A percentile compares a stretch with the other conserved stretches of the same genome.
These are phyloP conservation scores for Candoia aspera DNA, from an alignment of 2,113 vertebrate species.

Conservation along the genomic window DNA sequence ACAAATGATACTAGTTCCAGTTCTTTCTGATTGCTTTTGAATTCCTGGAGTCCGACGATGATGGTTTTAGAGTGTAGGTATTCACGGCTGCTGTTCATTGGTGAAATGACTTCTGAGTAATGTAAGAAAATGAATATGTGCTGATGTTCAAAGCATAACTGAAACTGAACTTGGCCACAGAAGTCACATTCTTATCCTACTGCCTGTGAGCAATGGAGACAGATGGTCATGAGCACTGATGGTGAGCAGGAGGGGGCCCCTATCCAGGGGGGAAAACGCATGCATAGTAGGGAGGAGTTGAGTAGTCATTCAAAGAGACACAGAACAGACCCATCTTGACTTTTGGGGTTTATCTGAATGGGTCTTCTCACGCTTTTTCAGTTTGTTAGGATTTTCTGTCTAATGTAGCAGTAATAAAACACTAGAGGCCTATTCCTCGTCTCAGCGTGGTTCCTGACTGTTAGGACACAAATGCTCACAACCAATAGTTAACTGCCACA, in stretches of 20 bases:
- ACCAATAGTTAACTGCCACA: neutral
- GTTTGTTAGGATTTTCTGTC: too few relatives aligned
- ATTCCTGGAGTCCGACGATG: neutral
- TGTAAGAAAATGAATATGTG: neutral
- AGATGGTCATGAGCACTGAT: too few relatives aligned
- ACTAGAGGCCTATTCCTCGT: too few relatives aligned
- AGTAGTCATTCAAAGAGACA: too few relatives aligned
- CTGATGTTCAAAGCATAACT: neutral
- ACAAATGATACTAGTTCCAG: neutral
- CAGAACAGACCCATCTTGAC: too few relatives aligned
- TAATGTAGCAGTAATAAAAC: too few relatives aligned
- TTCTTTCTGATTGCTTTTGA: neutral
- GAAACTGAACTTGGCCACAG: neutral
- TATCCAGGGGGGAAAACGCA: too few relatives aligned
- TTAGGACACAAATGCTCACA: neutral
- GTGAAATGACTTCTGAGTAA: neutral
- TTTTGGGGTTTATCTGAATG: too few relatives aligned
- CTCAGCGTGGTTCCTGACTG: too few relatives aligned
- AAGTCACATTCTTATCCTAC: neutral
- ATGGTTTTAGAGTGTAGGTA: neutral
- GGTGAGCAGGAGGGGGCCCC: too few relatives aligned
- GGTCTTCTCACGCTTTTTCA: too few relatives aligned
- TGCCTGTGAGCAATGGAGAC: neutral
- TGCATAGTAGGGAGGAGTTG: too few relatives aligned
- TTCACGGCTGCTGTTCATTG: neutral